These are phyloP conservation scores for Agrypnia vestita DNA, from an alignment of 1,140 invertebrate species.

Conservation along the genomic window DNA sequence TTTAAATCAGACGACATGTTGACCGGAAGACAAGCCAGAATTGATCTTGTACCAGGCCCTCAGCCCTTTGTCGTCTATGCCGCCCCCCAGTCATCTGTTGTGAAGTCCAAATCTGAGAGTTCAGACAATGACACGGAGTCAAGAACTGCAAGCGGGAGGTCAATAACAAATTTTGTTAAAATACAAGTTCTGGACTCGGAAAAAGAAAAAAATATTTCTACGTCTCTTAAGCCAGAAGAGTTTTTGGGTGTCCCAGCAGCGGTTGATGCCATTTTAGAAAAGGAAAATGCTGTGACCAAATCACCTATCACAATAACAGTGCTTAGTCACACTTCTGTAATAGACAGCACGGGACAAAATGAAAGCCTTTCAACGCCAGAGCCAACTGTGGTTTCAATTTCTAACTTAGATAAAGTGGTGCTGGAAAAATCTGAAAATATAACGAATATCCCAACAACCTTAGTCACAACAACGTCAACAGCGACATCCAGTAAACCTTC, in stretches of 20 bases:
- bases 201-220: conserved; percentile 63
- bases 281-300: conserved; percentile 57
- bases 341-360: conserved; percentile 20
- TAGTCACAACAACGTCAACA: conserved; percentile 61
- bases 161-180: conserved; percentile 64
- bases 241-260: conserved; percentile 64
- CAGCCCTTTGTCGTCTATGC: conserved; percentile 72
- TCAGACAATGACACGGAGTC: conserved; percentile 36
- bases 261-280: conserved; percentile 59
- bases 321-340: conserved; percentile 61
- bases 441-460: conserved; percentile 62
- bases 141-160: conserved; percentile 48
- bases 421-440: conserved; percentile 62
- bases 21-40: conserved; percentile 62
- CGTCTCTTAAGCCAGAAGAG: conserved; percentile 68
- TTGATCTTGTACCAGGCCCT: conserved; percentile 56
- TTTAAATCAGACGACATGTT: conserved; percentile 69
- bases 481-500: conserved; percentile 45
- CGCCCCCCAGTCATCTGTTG: conserved; percentile 61
- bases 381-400: conserved; percentile 67
- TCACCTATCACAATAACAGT: conserved; percentile 66
- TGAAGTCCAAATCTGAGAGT: background rate
- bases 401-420: conserved; percentile 68
- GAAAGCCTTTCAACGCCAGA: conserved; percentile 54
- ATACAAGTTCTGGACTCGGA: conserved; percentile 65